Evolutionary conservation across 2,113 vertebrate species (phyloP), one percentile per base, ranked within the genome.

Genomic region (Lates calcarifer): DNA sequence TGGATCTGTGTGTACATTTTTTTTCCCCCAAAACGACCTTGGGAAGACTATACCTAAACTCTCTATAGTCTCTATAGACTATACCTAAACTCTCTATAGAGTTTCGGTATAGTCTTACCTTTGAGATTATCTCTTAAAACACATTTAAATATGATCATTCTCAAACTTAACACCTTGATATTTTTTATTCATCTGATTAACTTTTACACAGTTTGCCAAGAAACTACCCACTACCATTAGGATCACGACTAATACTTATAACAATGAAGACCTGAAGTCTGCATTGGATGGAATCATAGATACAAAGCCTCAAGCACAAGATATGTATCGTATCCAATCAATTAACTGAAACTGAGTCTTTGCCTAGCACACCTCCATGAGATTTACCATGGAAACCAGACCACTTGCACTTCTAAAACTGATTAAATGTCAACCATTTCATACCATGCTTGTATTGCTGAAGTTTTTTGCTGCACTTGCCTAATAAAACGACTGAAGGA

Each of bases 401-500:
- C 57, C 15, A 51, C 63, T 17, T 64, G 18, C 6, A 26, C 66
- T 47, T 43, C 8, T 49, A 18, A 76, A 60, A 74, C 31, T 45
- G 61, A 83, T 67, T 63, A 41, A 79, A 80, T 72, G 62, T 68
- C 47, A 70, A 28, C 22, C 15, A 65, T 41, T 80, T 77, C n/a
- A 35, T 62, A 63, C n/a, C 8, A 11, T 31, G 33, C 47, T 45
- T 77, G 9, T 55, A 28, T 45, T 85, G 35, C 26, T 67, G 33
- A 62, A 1, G 8, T 49, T 64, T 74, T 74, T 64, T 68, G 24
- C 62, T 49, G 10, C 70, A 51, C 37, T 61, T 61, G 8, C 33
- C 55, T 58, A 79, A 86, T 73, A 82, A 74, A 81, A 24, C 65
- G 26, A 41, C 31, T 31, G 37, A 75, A 84, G 82, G 68, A 85